phyloP scores from a whole-genome alignment of 2,113 vertebrate species.

The Coregonus clupeaformis region DNA sequence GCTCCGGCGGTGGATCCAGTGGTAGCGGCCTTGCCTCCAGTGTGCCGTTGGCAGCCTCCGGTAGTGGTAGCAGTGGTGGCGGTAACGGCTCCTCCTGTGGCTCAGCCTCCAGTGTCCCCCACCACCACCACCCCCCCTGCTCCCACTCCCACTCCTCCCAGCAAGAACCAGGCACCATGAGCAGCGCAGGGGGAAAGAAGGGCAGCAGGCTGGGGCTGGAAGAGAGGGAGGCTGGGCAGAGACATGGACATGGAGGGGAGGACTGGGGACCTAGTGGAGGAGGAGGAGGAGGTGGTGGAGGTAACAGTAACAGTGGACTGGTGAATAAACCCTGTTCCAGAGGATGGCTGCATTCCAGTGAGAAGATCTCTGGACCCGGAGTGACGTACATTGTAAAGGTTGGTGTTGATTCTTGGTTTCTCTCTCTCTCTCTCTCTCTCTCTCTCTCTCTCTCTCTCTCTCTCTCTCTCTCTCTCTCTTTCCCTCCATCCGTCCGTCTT shows the following conservation, averaged over 20 bases:
- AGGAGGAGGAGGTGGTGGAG: constrained; percentile 40
- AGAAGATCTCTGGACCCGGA: constrained; percentile 96
- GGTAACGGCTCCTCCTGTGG: constrained; percentile 75
- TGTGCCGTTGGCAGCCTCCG: constrained; percentile 72
- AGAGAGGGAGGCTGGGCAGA: constrained; percentile 79
- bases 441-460: background rate
- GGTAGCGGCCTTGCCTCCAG: constrained; percentile 70
- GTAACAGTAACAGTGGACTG: constrained; percentile 50
- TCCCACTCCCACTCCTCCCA: constrained; percentile 71
- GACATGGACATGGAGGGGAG: constrained; percentile 76
- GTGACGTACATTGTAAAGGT: constrained; percentile 98
- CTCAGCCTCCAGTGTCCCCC: constrained; percentile 76
- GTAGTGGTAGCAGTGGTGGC: constrained; percentile 61
- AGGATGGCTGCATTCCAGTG: constrained; percentile 88
- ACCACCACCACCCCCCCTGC: background rate
- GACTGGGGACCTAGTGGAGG: constrained; percentile 79
- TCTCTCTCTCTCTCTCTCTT: background rate
- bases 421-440: background rate
- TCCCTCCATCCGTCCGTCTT: background rate
- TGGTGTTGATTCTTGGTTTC: constrained; percentile 68
- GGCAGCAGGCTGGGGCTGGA: constrained; percentile 67
- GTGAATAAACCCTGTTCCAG: constrained; percentile 80
- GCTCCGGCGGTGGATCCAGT: constrained; percentile 73
- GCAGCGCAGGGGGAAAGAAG: constrained; percentile 77
- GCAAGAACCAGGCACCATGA: constrained; percentile 81